Base-by-base conservation (phyloP, 2,113 vertebrate genomes). In the Hucho hucho region DNA sequence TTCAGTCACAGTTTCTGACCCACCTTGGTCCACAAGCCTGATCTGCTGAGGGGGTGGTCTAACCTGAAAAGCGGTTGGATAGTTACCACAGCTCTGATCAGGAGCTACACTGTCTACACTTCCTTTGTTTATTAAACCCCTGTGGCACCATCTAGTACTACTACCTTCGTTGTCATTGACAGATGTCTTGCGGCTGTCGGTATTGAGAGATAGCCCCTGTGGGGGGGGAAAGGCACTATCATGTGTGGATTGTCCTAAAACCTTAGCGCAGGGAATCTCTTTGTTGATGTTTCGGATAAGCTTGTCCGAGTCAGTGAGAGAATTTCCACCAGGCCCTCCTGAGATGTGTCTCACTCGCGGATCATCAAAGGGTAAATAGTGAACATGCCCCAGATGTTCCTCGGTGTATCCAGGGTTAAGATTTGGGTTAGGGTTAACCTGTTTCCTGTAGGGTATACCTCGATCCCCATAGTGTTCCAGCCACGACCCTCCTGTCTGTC, bases 301-400 rank as follows among this genome's bases (percentile, higher is more conserved):
- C 68, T 89, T 88, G 82, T 92, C 93, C 61, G 80, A 59, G 20
- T 92, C 93, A 61, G 93, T 91, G 73, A 93, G 91, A 86, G 93
- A 90, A 82, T 83, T 92, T 83, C 91, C 92, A 0, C 88, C 83
- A 6, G 91, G 92, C 78, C 93, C 90, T 71, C 95, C 92, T 91
- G 93, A 96, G 89, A 97, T 93, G 53, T 96, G 96, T 79, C 95
- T 95, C 76, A 95, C 93, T 83, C 96, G 94, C 66, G 95, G 95
- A 59, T 98, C 96, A 24, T 96, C 93, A 61, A 95, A 95, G 16
- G 95, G 93, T 87, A 98, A 92, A 77, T 96, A 97, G 73, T 97
- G 95, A 78, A 93, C 73, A 9, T 93, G 95, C 86, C 83, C 75
- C 46, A 90, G 87, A 61, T 90, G 90, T 75, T 95, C 89, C 70